Conservation (phyloP, 2,888 invertebrate species). For the Zygaena filipendulae region DNA sequence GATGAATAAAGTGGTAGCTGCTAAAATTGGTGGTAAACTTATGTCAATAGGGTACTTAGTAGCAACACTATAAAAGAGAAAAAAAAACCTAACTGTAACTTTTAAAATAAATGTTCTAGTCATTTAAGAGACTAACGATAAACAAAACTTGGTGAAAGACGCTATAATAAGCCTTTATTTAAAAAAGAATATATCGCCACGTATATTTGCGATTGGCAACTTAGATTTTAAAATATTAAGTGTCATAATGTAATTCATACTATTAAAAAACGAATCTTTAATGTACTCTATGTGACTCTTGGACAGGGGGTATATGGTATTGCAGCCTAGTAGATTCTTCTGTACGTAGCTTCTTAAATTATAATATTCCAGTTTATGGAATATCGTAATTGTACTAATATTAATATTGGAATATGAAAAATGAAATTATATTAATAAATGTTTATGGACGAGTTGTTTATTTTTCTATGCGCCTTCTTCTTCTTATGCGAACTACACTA, state of each 20-base stretch:
- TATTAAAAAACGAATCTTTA: constrained; percentile 45
- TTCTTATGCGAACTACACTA: no score
- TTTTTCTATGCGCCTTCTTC: no score
- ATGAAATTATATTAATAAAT: constrained; percentile 66
- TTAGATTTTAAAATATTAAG: constrained; percentile 54
- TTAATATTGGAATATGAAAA: constrained; percentile 59
- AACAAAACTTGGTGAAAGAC: constrained; percentile 65
- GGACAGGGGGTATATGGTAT: constrained; percentile 56
- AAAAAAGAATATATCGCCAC: constrained; percentile 43
- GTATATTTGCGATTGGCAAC: constrained; percentile 64
- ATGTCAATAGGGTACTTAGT: constrained; percentile 63
- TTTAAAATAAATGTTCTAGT: constrained; percentile 57
- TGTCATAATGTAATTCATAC: constrained; percentile 49
- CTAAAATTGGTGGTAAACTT: constrained; percentile 66
- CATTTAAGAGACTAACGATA: constrained; percentile 49
- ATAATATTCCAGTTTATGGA: constrained; percentile 42
- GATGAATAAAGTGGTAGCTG: constrained; percentile 45
- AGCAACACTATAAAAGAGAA: constrained; percentile 49
- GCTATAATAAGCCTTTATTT: constrained; percentile 63
- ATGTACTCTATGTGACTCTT: constrained; percentile 48
- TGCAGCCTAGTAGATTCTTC: constrained; percentile 57
- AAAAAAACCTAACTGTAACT: constrained; percentile 47
- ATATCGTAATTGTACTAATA: constrained; percentile 51
- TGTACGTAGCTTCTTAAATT: constrained; percentile 59
- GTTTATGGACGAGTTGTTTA: constrained; percentile 65